Evolutionary conservation across 2,113 vertebrate species (phyloP).

Genomic region (Syrmaticus mikado): DNA sequence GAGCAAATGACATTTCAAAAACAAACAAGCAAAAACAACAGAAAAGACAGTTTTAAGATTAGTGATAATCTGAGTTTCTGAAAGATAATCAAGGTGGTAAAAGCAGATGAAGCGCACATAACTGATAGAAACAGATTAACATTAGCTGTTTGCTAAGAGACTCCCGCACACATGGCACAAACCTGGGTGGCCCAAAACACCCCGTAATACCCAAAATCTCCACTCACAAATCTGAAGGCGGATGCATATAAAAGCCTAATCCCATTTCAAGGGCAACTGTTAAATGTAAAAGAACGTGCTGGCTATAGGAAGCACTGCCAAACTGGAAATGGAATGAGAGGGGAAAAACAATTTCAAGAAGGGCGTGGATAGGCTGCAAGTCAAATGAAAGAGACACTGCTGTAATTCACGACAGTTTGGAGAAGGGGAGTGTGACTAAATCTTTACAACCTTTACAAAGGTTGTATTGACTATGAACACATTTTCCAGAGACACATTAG

Average conservation of each 20-base stretch:
- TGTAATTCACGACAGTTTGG: background rate
- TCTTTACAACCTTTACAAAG: background rate
- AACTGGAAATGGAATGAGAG: background rate
- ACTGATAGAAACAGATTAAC: background rate
- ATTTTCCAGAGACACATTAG: background rate
- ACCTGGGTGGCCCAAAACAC: conserved; percentile 20
- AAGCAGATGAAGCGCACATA: background rate
- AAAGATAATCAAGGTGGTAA: background rate
- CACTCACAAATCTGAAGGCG: conserved; percentile 16
- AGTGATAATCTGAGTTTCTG: background rate
- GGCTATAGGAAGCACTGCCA: background rate
- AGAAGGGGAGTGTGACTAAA: background rate
- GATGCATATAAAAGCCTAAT: conserved; percentile 36
- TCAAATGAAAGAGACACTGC: background rate
- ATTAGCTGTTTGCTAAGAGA: background rate
- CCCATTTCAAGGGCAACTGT: conserved; percentile 29
- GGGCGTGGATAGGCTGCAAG: background rate
- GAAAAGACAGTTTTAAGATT: background rate
- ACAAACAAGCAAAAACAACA: too few species aligned
- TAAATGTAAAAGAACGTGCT: background rate
- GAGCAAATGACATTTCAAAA: background rate
- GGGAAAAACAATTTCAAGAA: background rate
- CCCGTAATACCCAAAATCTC: conserved; percentile 33
- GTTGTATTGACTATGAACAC: background rate
- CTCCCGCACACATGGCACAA: rapidly evolving